Conservation (phyloP, 2,888 invertebrate genomes). For the Pristionchus exspectatus region DNA sequence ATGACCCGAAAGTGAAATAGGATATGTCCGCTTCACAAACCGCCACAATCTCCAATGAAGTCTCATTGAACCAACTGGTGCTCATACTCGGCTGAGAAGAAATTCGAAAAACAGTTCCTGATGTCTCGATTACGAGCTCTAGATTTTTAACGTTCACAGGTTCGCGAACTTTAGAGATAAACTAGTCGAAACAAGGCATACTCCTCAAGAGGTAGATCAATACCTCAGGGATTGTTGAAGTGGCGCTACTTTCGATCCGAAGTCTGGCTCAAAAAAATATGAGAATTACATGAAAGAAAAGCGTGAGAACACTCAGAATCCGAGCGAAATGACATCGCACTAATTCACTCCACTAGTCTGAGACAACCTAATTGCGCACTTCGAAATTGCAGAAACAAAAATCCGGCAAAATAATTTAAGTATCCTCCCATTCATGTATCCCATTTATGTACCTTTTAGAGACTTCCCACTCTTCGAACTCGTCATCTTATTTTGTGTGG, state of each 20-base stretch:
- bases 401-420: not conserved
- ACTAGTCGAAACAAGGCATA: not conserved
- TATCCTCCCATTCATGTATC: not conserved
- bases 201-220: too few relatives aligned
- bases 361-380: not conserved
- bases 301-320: slow-evolving; percentile 8
- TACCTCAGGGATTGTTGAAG: too few relatives aligned
- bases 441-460: not conserved
- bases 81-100: not conserved
- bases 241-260: not conserved
- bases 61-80: not conserved
- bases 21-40: not conserved
- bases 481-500: not conserved
- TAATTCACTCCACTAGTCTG: not conserved
- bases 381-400: slow-evolving; percentile 10
- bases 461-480: not conserved
- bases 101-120: not conserved
- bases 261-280: not conserved
- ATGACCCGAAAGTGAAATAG: not conserved
- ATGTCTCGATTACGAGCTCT: not conserved
- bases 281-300: slow-evolving; percentile 2
- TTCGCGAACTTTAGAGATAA: not conserved
- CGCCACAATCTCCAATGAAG: not conserved
- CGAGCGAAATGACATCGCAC: not conserved
- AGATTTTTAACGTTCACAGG: not conserved